Evolutionary conservation across 2,113 vertebrate species (phyloP), one percentile per base, ranked within the genome.

Genomic region (Cercopithecus mona): DNA sequence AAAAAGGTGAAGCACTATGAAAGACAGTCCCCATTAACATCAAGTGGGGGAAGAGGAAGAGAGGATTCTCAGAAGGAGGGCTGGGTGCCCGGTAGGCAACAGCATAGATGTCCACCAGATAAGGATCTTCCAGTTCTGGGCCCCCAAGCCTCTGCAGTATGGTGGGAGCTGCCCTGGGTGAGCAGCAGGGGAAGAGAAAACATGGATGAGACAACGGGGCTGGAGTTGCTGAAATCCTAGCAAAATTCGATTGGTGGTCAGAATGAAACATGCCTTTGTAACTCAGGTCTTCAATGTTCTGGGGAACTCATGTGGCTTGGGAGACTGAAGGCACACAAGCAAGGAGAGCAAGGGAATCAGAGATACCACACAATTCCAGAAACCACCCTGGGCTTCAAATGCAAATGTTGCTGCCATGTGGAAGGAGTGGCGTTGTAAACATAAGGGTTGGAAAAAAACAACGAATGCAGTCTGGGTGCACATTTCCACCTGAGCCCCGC

Each of bases 131-230:
- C 1, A 4, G 91, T 30, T 20, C 68, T 40, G 8, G 68, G 35
- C 18, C 48, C 30, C 75, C 35, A 17, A 8, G 16, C 18, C 57
- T 89, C 87, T n/a, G n/a, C 43, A 35, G 40, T 35, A 14, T 0
- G 10, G 6, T 1, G 3, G 32, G 48, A 40, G 32, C 9, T 40
- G 43, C 80, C 75, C 2, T 13, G n/a, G 20, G 20, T 0, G 17
- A 48, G 13, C 50, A 45, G 76, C 30, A 59, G 25, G 20, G 6
- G 16, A 30, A n/a, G 6, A 3, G 30, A 61, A 55, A 18, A n/a
- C 10, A 8, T 14, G 11, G 30, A 40, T 48, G 52, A 14, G 8
- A 59, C 27, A 43, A 59, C 38, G 22, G 27, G 16, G 66, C 76
- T 3, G 1, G n/a, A 82, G 57, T 61, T 83, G 64, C 70, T 72